Conservation (phyloP, 2,888 invertebrate species). For the Hyles lineata region DNA sequence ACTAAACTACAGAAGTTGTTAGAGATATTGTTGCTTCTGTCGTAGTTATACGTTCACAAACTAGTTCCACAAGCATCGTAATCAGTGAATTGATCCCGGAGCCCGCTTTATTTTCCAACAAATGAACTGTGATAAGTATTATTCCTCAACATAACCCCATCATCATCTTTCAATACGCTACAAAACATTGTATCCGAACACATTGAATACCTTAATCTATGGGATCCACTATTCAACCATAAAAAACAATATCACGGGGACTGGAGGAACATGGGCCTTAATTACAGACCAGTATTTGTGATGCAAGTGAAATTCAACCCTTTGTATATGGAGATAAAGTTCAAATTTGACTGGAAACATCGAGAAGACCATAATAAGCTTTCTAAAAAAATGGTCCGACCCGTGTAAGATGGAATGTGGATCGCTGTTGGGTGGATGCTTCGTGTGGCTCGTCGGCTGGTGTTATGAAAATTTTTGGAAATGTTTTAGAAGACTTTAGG, state of each 20-base stretch:
- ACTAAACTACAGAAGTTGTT: not conserved
- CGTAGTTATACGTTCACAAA: not conserved
- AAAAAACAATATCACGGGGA: slow-evolving; percentile 80
- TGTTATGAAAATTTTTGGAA: slow-evolving; percentile 54
- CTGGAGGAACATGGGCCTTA: slow-evolving; percentile 72
- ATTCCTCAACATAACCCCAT: slow-evolving; percentile 31
- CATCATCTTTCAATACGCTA: slow-evolving; percentile 35
- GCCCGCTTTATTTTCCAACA: slow-evolving; percentile 30
- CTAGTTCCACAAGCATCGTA: slow-evolving; percentile 12
- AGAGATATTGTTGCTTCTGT: not conserved
- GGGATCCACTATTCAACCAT: slow-evolving; percentile 75
- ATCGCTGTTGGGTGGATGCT: slow-evolving; percentile 55
- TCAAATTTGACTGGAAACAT: slow-evolving; percentile 36
- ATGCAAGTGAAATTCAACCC: slow-evolving; percentile 42
- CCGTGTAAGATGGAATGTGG: slow-evolving; percentile 76
- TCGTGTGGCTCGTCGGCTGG: slow-evolving; percentile 39
- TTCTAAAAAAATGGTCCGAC: slow-evolving; percentile 77
- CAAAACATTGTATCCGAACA: slow-evolving; percentile 48
- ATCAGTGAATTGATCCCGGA: slow-evolving; percentile 24
- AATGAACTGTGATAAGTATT: slow-evolving; percentile 33
- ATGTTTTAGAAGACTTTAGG: slow-evolving; percentile 29
- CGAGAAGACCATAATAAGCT: slow-evolving; percentile 64
- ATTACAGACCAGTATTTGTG: slow-evolving; percentile 57
- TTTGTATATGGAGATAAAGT: slow-evolving; percentile 42
- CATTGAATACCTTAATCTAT: slow-evolving; percentile 73